Base-by-base conservation (phyloP, 2,797 vertebrate genomes). In the Chelonia mydas region DNA sequence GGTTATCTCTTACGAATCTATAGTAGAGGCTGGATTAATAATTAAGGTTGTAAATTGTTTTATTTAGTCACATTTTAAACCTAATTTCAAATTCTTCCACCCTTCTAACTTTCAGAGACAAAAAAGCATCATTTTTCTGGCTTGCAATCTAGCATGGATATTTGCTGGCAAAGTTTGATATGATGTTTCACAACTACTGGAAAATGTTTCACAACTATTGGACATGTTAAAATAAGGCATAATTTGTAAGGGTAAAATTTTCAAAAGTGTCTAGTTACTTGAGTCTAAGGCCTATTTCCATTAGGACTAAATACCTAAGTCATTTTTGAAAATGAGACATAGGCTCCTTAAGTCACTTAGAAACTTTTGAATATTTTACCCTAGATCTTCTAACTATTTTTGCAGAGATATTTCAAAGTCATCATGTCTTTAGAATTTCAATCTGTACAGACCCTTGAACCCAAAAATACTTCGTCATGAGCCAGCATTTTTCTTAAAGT, bases 21-120 rank as follows among this genome's bases (percentile, higher is more conserved):
- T 33, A n/a, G 1, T 1, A 0, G 19, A 59, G 80, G 49, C 74
- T 50, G 50, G 13, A 2, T 9, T 33, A 31, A 0, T 0, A 0
- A 3, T 16, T 13, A 1, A 2, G 5, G 31, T 10, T 49, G 54
- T 78, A 51, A 33, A 50, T 33, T 65, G 31, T 65, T 65, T 65
- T 65, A 61, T 65, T 65, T 65, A 33, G 59, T 33, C 59, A 65
- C 31, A 33, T 65, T 65, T 65, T 17, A 65, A 65, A 65, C 59
- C 13, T 65, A 65, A 33, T 33, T 33, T 61, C 31, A 61, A 61
- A 61, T 65, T 65, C 59, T 15, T 65, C 31, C 33, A 68, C 72
- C 33, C 15, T 61, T 55, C 45, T 28, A 78, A 5, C 41, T 65
- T 16, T 12, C 33, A 59, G 81, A 41, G 68, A 54, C 93, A 92